These are phyloP conservation scores for Himantopus leucocephalus DNA, from an alignment of 2,113 vertebrate genomes.

Conservation along the genomic window DNA sequence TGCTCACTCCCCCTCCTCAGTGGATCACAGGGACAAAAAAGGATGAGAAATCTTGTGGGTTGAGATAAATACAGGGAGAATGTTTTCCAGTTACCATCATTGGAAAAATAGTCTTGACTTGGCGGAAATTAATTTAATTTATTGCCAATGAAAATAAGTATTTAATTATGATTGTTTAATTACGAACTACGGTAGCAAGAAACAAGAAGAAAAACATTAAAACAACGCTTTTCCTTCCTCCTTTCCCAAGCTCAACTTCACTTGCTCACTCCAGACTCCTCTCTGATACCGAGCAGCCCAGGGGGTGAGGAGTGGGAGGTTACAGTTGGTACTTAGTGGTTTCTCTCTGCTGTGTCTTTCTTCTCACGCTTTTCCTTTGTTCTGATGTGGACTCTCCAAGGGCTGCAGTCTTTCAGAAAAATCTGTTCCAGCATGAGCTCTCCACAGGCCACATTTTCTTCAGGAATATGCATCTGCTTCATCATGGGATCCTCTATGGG, in stretches of 20 bases:
- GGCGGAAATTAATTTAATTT: neutral
- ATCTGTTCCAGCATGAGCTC: rapidly evolving
- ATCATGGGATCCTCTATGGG: too few relatives aligned
- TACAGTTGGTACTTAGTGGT: neutral
- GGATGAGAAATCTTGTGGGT: neutral
- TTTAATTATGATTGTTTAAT: neutral
- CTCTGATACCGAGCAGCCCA: neutral
- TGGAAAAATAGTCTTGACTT: neutral
- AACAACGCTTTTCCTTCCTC: neutral
- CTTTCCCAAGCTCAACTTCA: neutral
- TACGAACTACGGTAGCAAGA: neutral
- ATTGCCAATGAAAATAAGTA: neutral
- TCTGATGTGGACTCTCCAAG: neutral
- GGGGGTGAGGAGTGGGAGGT: neutral
- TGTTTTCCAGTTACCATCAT: rapidly evolving
- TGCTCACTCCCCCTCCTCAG: neutral
- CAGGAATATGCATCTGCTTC: neutral
- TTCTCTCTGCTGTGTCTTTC: neutral
- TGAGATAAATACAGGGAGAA: neutral
- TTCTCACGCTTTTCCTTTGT: neutral
- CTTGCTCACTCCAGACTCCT: neutral
- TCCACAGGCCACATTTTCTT: neutral
- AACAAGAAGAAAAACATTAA: neutral
- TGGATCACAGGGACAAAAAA: neutral
- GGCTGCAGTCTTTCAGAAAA: neutral